Percentiles rank a stretch among this genome's conserved stretches.
phyloP scores from a whole-genome alignment of 1,140 invertebrate genomes.

The Neodiprion virginianus region DNA sequence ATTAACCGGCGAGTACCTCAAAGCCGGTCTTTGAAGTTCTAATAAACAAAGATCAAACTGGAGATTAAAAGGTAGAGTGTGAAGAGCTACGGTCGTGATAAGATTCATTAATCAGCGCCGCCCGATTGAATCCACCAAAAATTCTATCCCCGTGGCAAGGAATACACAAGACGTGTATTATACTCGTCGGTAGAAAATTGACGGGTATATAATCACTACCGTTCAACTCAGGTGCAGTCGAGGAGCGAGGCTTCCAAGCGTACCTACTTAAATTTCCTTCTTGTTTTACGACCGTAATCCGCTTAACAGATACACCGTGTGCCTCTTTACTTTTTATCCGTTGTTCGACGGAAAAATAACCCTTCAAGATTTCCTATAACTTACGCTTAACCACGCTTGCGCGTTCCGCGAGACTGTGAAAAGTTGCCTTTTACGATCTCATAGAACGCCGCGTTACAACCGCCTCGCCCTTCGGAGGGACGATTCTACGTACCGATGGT shows the following conservation, averaged over 20 bases:
- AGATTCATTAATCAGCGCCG: background rate
- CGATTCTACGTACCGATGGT: constrained; percentile 2
- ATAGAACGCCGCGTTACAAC: constrained; percentile 3
- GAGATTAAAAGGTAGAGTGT: too few relatives aligned
- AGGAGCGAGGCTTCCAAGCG: background rate
- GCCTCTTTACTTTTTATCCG: constrained; percentile 12
- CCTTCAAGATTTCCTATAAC: constrained; percentile 5
- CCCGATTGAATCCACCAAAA: constrained; percentile 1
- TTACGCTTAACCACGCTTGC: constrained; percentile 17
- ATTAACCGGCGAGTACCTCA: background rate
- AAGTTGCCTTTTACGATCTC: constrained; percentile 10
- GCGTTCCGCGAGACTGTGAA: constrained; percentile 14
- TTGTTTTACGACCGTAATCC: constrained; percentile 1
- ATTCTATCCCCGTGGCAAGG: background rate
- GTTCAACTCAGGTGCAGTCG: background rate
- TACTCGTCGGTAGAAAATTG: background rate
- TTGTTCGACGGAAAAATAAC: background rate
- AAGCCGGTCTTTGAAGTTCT: too few relatives aligned
- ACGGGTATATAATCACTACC: background rate
- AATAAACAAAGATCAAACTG: too few relatives aligned
- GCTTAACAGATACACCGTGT: constrained; percentile 19
- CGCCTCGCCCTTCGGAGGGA: background rate
- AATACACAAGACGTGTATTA: background rate
- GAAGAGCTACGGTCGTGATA: background rate
- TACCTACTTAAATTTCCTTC: background rate